These are phyloP conservation scores for Chymomyza fuscimana DNA, from an alignment of 2,888 invertebrate species.

Conservation along the genomic window DNA sequence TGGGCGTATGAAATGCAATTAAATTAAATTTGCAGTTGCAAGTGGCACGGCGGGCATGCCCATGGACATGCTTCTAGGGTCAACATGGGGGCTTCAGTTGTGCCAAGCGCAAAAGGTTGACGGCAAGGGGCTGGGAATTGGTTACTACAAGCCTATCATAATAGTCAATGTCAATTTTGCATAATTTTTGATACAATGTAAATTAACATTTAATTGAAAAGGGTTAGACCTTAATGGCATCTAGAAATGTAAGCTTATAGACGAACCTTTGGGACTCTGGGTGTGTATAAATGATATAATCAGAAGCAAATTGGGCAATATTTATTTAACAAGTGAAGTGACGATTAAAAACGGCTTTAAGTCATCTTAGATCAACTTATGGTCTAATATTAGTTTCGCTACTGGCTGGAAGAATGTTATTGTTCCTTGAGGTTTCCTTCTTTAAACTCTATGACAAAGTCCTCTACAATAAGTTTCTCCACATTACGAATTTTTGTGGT, in stretches of 20 bases:
- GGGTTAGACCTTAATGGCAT: background rate
- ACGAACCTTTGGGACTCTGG: background rate
- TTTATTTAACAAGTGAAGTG: too few relatives aligned
- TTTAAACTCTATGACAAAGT: too few relatives aligned
- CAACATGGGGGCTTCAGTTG: background rate
- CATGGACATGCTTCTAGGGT: background rate
- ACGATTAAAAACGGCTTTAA: too few relatives aligned
- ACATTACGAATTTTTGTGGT: too few relatives aligned
- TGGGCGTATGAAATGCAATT: constrained; percentile 74
- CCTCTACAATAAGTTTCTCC: too few relatives aligned
- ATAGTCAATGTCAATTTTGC: constrained; percentile 67
- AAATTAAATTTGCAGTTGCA: constrained; percentile 71
- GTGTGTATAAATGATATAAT: too few relatives aligned
- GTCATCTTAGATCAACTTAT: too few relatives aligned
- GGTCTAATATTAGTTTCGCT: too few relatives aligned
- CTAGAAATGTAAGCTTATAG: background rate
- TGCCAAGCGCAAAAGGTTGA: background rate
- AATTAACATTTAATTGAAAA: constrained; percentile 65
- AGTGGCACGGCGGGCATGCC: constrained; percentile 32
- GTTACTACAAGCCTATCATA: constrained; percentile 37
- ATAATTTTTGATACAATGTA: constrained; percentile 42
- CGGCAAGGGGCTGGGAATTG: background rate
- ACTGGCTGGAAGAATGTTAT: too few relatives aligned
- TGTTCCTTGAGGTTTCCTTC: too few relatives aligned
- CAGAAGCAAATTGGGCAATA: too few relatives aligned